phyloP scores from a whole-genome alignment of 2,888 invertebrate genomes.

The Ramazzottius varieornatus region DNA sequence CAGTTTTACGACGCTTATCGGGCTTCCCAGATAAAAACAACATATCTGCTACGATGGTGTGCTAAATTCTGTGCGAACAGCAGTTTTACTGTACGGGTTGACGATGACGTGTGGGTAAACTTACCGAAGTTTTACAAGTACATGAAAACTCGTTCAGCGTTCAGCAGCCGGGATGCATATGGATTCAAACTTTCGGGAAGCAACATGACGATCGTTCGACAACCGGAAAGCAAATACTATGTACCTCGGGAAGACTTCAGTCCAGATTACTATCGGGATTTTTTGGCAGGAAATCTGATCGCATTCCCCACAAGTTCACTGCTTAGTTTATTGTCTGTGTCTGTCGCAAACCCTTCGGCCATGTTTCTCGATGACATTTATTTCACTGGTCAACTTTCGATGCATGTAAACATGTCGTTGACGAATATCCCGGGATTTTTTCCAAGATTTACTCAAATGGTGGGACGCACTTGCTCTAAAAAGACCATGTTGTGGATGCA shows the following conservation, averaged over 20 bases:
- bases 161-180: too few relatives aligned
- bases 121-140: not conserved
- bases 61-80: not conserved
- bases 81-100: not conserved
- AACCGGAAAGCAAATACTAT: not conserved
- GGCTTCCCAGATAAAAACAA: not conserved
- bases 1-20: not conserved
- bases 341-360: not conserved
- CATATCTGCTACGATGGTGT: not conserved
- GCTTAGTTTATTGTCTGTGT: not conserved
- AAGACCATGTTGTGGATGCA: too few relatives aligned
- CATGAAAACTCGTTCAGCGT: not conserved
- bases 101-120: not conserved
- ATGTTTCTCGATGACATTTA: not conserved
- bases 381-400: too few relatives aligned
- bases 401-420: too few relatives aligned
- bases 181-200: too few relatives aligned
- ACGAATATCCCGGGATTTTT: too few relatives aligned
- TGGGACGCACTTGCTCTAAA: too few relatives aligned
- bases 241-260: not conserved
- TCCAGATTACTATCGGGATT: not conserved
- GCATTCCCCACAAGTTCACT: not conserved
- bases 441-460: too few relatives aligned
- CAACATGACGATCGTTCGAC: too few relatives aligned
- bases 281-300: not conserved